These are phyloP conservation scores for Rhinogobio ventralis DNA, from an alignment of 2,797 vertebrate genomes.

Conservation along the genomic window DNA sequence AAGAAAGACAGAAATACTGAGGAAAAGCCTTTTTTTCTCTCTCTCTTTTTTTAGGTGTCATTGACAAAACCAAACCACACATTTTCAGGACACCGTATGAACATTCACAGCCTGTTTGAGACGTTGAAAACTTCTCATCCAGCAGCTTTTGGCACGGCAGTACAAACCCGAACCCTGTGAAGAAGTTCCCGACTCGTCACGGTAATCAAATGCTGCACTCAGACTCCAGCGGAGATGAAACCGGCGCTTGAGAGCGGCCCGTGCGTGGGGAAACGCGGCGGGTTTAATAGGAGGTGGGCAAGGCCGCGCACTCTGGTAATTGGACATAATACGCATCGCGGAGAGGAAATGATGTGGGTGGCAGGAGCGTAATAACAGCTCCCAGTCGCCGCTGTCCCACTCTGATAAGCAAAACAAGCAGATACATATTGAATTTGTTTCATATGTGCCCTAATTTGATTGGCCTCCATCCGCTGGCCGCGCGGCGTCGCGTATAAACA, in stretches of 20 bases:
- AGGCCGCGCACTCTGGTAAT: slow-evolving; percentile 58
- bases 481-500: slow-evolving; percentile 57
- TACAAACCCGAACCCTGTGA: neutral
- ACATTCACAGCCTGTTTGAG: neutral
- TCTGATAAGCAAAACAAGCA: slow-evolving; percentile 66
- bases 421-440: slow-evolving; percentile 69
- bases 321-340: slow-evolving; percentile 57
- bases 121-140: neutral
- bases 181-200: neutral
- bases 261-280: neutral
- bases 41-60: neutral
- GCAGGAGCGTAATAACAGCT: slow-evolving; percentile 47
- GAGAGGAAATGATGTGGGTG: slow-evolving; percentile 59
- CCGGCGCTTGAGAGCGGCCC: neutral
- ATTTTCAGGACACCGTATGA: neutral
- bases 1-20: neutral
- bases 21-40: neutral
- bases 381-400: slow-evolving; percentile 49
- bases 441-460: slow-evolving; percentile 67
- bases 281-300: slow-evolving; percentile 40
- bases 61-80: neutral
- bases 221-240: neutral
- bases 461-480: slow-evolving; percentile 58
- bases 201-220: neutral
- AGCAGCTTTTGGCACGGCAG: neutral